Evolutionary conservation across 2,113 vertebrate species (phyloP).

Genomic region (Phylloscopus whistleri): DNA sequence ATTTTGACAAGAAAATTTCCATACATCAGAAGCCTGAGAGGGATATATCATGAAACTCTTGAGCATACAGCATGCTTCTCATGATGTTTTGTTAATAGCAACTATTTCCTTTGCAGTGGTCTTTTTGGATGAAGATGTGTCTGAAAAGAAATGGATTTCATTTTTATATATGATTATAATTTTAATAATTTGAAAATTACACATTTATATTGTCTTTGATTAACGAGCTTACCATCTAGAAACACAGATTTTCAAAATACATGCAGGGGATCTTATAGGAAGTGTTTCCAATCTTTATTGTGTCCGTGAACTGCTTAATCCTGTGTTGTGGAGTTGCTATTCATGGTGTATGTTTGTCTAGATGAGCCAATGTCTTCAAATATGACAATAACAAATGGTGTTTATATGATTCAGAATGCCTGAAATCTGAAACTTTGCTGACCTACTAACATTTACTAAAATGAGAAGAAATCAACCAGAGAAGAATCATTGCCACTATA

Average conservation of each 20-base stretch:
- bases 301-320: neutral
- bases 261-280: neutral
- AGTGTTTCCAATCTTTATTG: neutral
- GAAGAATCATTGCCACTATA: neutral
- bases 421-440: neutral
- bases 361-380: neutral
- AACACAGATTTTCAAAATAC: neutral
- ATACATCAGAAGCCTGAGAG: neutral
- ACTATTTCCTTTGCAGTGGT: neutral
- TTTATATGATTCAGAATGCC: neutral
- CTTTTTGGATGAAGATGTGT: neutral
- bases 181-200: fast-evolving
- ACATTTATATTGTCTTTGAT: neutral
- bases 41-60: neutral
- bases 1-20: neutral
- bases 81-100: neutral
- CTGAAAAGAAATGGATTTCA: neutral
- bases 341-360: neutral
- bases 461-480: neutral
- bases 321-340: neutral
- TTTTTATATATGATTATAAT: neutral
- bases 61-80: neutral
- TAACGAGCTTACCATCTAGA: neutral
- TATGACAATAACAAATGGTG: neutral
- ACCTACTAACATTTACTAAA: neutral